Evolutionary conservation across 2,888 invertebrate species (phyloP).

Genomic region (Cryptocephalus primarius): DNA sequence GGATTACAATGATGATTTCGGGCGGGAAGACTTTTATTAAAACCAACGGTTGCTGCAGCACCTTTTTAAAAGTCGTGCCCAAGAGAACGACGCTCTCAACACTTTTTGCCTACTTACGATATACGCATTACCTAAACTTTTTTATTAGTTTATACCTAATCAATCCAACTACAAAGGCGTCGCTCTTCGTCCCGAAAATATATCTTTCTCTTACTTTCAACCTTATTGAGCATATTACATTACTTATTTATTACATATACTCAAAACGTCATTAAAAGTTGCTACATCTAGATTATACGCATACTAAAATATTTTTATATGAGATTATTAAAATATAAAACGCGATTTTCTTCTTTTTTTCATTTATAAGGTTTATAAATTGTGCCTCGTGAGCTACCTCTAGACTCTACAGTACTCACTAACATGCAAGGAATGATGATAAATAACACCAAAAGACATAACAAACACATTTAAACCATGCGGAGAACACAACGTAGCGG

Average conservation of each 20-base stretch:
- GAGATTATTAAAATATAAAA: slow-evolving; percentile 36
- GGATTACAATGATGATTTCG: slow-evolving; percentile 25
- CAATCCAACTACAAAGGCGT: slow-evolving; percentile 17
- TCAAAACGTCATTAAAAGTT: slow-evolving; percentile 27
- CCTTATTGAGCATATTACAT: slow-evolving; percentile 25
- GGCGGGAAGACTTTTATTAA: slow-evolving; percentile 38
- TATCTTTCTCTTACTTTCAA: slow-evolving; percentile 18
- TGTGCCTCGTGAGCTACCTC: slow-evolving; percentile 34
- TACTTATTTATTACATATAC: slow-evolving; percentile 16
- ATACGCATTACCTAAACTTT: slow-evolving; percentile 21
- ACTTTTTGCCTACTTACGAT: slow-evolving; percentile 2
- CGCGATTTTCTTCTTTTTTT: slow-evolving; percentile 28
- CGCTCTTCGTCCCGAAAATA: slow-evolving; percentile 28
- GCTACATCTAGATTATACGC: slow-evolving; percentile 31
- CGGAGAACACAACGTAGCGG: slow-evolving; percentile 29
- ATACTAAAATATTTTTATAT: slow-evolving; percentile 36
- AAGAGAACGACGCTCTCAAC: slow-evolving; percentile 25
- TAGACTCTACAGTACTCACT: slow-evolving; percentile 35
- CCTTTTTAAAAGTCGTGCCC: slow-evolving; percentile 34
- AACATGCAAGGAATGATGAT: slow-evolving; percentile 24
- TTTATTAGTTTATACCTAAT: slow-evolving; percentile 5
- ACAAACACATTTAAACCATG: slow-evolving; percentile 19
- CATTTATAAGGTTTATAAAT: slow-evolving; percentile 22
- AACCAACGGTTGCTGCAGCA: slow-evolving; percentile 34
- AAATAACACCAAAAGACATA: slow-evolving; percentile 24